Percentiles rank a stretch among this genome's conserved stretches.
Conservation (phyloP, 2,888 invertebrate genomes). For the Stramonita haemastoma region DNA sequence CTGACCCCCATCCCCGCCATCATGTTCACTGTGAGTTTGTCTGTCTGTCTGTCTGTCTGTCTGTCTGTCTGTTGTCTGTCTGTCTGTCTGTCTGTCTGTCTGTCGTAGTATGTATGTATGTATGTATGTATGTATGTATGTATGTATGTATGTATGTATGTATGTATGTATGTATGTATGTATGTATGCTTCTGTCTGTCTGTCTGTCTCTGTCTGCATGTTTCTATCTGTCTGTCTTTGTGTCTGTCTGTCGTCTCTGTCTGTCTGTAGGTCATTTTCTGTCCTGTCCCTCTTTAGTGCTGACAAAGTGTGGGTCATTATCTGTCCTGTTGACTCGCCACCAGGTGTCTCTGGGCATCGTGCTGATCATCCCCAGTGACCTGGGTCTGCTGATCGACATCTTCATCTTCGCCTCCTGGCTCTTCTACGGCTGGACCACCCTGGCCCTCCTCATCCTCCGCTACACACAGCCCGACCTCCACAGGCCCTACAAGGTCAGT, state of each 20-base stretch:
- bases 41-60: conserved; percentile 17
- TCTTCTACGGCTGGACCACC: conserved; percentile 50
- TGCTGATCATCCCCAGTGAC: conserved; percentile 48
- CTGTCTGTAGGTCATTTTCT: background rate
- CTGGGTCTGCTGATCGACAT: conserved; percentile 50
- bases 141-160: background rate
- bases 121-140: background rate
- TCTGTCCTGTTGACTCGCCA: too few relatives aligned
- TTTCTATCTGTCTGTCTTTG: background rate
- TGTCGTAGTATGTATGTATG: background rate
- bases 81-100: background rate
- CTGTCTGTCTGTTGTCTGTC: conserved; percentile 14
- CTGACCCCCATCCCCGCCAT: conserved; percentile 62
- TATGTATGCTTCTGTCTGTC: background rate
- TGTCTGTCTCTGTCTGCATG: background rate
- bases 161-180: background rate
- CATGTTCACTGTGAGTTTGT: conserved; percentile 55
- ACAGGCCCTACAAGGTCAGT: conserved; percentile 47
- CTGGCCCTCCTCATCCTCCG: conserved; percentile 45
- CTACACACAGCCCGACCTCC: conserved; percentile 43
- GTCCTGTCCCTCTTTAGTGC: background rate
- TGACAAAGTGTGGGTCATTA: too few relatives aligned
- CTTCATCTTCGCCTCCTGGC: conserved; percentile 51
- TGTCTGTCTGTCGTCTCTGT: background rate
- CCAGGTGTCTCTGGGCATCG: conserved; percentile 41